phyloP scores from a whole-genome alignment of 2,113 vertebrate species.

The Columba livia region DNA sequence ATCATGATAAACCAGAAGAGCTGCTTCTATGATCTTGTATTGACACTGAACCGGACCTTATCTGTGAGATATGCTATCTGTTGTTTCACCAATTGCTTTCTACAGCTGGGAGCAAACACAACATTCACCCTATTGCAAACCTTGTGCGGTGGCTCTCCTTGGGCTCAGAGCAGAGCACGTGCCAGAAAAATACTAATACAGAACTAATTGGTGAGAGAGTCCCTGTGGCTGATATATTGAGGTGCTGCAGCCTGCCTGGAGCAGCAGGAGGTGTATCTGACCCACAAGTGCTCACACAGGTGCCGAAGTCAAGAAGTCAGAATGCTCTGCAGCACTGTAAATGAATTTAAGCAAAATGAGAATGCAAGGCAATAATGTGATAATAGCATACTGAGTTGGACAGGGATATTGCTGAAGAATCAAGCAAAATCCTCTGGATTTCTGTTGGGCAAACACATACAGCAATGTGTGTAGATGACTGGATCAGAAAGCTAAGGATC shows the following conservation, averaged over 20 bases:
- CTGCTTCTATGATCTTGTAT: neutral
- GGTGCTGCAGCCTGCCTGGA: neutral
- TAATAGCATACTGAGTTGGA: neutral
- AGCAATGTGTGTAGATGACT: neutral
- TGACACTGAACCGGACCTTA: neutral
- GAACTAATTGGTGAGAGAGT: neutral
- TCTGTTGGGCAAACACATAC: neutral
- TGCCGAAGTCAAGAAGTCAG: neutral
- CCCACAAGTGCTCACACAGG: neutral
- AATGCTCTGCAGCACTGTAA: neutral
- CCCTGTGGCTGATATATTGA: neutral
- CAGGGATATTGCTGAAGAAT: neutral
- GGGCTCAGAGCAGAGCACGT: neutral
- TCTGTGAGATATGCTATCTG: neutral
- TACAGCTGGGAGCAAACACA: neutral
- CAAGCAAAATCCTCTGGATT: neutral
- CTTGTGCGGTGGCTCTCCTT: rapidly evolving
- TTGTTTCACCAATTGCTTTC: neutral
- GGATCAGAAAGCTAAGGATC: neutral
- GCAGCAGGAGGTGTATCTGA: neutral
- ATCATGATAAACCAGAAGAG: neutral
- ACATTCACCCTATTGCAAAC: neutral
- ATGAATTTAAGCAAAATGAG: neutral
- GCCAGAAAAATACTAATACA: neutral
- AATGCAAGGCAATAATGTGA: neutral